Evolutionary conservation across 2,888 invertebrate genomes (phyloP), one percentile per base, ranked within the genome.

Genomic region (Lasioglossum vierecki): DNA sequence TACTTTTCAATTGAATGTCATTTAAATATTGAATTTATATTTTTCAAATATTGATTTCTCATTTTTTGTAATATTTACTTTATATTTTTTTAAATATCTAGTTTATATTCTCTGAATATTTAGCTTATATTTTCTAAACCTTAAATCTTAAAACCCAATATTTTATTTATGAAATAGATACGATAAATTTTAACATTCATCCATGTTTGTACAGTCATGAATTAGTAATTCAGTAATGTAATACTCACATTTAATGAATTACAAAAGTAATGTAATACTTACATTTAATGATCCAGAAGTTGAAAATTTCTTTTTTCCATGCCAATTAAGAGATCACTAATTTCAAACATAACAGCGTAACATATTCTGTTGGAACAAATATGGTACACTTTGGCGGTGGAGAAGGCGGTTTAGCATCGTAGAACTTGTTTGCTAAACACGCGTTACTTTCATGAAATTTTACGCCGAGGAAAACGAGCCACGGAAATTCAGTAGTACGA

Each of bases 401-500:
- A 44, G 41, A 6, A 70, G 41, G 26, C 46, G n/a, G 15, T 46
- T 13, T 41, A 39, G 13, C 71, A n/a, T 60, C 15, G 39, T 26
- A 30, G n/a, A 82, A 80, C 73, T 8, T 72, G 49, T 71, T 80
- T 70, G 18, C 57, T 41, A 53, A 57, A 57, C 41, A 22, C 18
- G 13, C 13, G 4, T 53, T 66, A 60, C 26, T 39, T 57, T 68
- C 30, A 8, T 22, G 30, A 70, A 70, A 60, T 57, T 60, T 75
- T 49, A 26, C n/a, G 26, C 0, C 8, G 35, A 2, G n/a, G 18
- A 15, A 22, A 80, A 71, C 18, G 60, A 26, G 18, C 46, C n/a
- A 41, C 15, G 30, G 49, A 71, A 82, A 75, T 80, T 82, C 80
- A 75, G 80, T 82, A 75, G 75, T 80, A 75, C 70, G 22, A 75